Conservation (phyloP, 2,113 vertebrate species). For the Corydoras maculifer region DNA sequence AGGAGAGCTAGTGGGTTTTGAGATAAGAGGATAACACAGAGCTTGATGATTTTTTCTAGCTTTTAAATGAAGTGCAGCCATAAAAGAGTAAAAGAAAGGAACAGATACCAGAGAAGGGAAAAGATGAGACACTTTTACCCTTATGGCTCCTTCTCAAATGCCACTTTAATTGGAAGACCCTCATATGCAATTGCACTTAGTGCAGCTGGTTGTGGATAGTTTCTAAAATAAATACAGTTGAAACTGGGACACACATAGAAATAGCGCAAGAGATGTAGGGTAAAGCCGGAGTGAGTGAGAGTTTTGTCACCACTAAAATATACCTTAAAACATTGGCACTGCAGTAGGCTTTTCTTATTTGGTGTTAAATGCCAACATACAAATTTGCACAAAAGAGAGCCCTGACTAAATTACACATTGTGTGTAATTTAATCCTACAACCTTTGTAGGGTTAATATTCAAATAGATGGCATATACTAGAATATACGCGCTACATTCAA, state of each 20-base stretch:
- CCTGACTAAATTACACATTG: no score
- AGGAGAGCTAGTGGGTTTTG: slow-evolving; percentile 12
- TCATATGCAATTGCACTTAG: background rate
- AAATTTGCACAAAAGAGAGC: no score
- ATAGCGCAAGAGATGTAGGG: background rate
- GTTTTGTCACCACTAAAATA: slow-evolving; percentile 23
- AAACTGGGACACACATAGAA: background rate
- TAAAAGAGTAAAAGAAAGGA: slow-evolving; percentile 6
- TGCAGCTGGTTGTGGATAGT: slow-evolving; percentile 6
- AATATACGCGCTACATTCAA: no score
- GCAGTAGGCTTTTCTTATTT: background rate
- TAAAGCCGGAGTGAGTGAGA: background rate
- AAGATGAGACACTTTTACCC: slow-evolving; percentile 20
- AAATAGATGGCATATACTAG: no score
- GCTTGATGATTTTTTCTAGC: slow-evolving; percentile 18
- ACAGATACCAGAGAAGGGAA: slow-evolving; percentile 3
- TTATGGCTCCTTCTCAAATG: slow-evolving; percentile 17
- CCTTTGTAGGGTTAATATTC: no score
- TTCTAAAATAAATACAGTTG: slow-evolving; percentile 10
- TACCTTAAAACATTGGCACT: slow-evolving; percentile 19
- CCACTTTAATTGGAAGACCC: slow-evolving; percentile 26
- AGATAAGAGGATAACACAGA: slow-evolving; percentile 30
- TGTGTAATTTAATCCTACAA: no score
- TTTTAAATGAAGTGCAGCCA: background rate
- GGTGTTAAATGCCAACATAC: no score